phyloP scores from a whole-genome alignment of 2,797 vertebrate genomes.

The Chaetodon trifasciatus region DNA sequence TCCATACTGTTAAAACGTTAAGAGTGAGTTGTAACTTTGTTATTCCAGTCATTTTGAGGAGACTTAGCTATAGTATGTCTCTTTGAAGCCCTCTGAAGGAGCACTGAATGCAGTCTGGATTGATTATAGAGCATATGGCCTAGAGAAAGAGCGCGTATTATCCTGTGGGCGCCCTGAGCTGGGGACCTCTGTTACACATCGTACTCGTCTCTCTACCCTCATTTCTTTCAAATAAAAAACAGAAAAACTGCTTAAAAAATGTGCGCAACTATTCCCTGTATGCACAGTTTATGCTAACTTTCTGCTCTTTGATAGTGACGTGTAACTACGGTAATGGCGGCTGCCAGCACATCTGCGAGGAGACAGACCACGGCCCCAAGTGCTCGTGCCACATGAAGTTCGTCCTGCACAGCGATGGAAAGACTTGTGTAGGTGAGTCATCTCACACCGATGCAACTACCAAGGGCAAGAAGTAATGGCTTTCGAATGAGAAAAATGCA shows the following conservation, averaged over 20 bases:
- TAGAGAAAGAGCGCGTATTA: slow-evolving; percentile 12
- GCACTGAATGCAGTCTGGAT: background rate
- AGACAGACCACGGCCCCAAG: slow-evolving; percentile 95
- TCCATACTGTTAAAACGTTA: background rate
- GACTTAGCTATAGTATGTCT: background rate
- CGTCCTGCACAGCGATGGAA: slow-evolving; percentile 94
- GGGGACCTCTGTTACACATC: background rate
- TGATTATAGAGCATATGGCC: slow-evolving; percentile 1
- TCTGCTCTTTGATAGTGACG: slow-evolving; percentile 89
- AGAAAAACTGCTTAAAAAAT: background rate
- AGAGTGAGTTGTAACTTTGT: slow-evolving; percentile 11
- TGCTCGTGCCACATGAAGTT: slow-evolving; percentile 98
- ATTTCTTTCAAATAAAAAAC: slow-evolving; percentile 21
- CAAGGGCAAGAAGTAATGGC: slow-evolving; percentile 47
- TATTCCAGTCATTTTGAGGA: background rate
- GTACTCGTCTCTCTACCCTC: background rate
- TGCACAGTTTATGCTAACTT: slow-evolving; percentile 45
- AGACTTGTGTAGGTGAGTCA: slow-evolving; percentile 98
- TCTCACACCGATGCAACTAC: slow-evolving; percentile 52
- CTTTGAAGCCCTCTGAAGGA: slow-evolving; percentile 5
- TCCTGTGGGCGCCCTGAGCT: background rate
- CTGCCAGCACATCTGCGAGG: slow-evolving; percentile 98
- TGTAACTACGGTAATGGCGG: slow-evolving; percentile 99
- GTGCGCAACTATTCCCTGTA: background rate
- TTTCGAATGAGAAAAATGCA: slow-evolving; percentile 49